A percentile compares a stretch with the other conserved stretches of the same genome.
phyloP scores from a whole-genome alignment of 1,140 invertebrate genomes.

The Papilio aristodemus region DNA sequence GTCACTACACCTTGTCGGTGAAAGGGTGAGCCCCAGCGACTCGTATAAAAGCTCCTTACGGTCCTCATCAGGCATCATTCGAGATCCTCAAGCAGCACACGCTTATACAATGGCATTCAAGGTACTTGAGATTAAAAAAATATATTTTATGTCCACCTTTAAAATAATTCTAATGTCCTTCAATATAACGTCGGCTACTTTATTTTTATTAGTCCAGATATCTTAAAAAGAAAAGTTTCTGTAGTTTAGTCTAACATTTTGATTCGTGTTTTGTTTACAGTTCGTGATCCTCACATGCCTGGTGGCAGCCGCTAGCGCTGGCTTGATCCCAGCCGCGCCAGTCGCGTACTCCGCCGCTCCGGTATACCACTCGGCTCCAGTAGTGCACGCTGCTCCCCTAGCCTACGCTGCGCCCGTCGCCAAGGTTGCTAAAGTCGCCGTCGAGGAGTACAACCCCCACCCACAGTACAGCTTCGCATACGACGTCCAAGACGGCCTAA shows the following conservation, averaged over 20 bases:
- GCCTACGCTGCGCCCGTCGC: conserved; percentile 34
- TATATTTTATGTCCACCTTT: neutral
- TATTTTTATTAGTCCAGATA: no score
- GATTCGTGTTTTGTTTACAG: conserved; percentile 50
- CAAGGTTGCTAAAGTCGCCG: conserved; percentile 44
- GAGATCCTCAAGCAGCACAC: conserved; percentile 54
- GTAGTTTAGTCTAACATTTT: conserved; percentile 22
- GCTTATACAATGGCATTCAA: conserved; percentile 70
- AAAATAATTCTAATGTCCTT: conserved; percentile 24
- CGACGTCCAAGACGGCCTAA: conserved; percentile 84
- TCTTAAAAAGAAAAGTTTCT: no score
- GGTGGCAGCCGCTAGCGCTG: conserved; percentile 62
- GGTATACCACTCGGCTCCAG: conserved; percentile 6
- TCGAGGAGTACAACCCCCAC: conserved; percentile 73
- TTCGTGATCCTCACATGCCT: conserved; percentile 64
- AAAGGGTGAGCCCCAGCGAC: conserved; percentile 69
- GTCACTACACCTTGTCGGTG: conserved; percentile 52
- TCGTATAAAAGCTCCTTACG: conserved; percentile 67
- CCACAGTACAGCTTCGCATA: conserved; percentile 84
- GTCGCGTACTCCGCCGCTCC: conserved; percentile 31
- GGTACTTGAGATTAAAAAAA: conserved; percentile 46
- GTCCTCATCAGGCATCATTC: conserved; percentile 64
- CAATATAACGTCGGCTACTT: no score
- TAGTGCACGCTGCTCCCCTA: conserved; percentile 36
- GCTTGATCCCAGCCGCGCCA: conserved; percentile 51